Percentiles rank a stretch among this genome's conserved stretches.
phyloP scores from a whole-genome alignment of 1,140 invertebrate genomes.

The Adoxophyes honmai region DNA sequence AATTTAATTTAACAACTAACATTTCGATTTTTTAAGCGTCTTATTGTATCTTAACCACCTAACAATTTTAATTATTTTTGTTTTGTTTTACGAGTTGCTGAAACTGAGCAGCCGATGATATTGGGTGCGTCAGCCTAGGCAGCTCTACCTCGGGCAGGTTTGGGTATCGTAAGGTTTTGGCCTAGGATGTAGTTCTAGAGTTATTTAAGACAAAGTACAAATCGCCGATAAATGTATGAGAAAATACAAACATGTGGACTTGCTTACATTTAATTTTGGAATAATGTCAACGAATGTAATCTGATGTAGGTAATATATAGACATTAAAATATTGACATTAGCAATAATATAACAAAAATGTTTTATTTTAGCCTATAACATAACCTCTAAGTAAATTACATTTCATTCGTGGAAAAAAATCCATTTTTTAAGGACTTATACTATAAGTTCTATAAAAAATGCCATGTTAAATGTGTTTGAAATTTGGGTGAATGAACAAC shows the following conservation, averaged over 20 bases:
- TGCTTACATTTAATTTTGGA: constrained; percentile 67
- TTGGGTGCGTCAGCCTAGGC: background rate
- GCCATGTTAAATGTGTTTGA: constrained; percentile 5
- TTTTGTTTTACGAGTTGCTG: constrained; percentile 30
- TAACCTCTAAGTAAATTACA: no score
- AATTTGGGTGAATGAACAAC: constrained; percentile 11
- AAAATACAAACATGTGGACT: constrained; percentile 55
- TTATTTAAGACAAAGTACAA: constrained; percentile 73
- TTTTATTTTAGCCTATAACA: constrained; percentile 55
- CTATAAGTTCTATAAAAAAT: no score
- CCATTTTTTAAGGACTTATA: no score
- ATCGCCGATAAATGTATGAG: constrained; percentile 59
- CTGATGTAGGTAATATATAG: constrained; percentile 76
- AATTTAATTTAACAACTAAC: constrained; percentile 53
- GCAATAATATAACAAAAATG: constrained; percentile 77
- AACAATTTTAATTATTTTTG: constrained; percentile 41
- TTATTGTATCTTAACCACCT: constrained; percentile 57
- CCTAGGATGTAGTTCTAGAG: constrained; percentile 73
- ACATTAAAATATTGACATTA: constrained; percentile 77
- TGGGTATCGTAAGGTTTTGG: constrained; percentile 77
- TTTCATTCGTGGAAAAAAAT: no score
- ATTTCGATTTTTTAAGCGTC: constrained; percentile 37
- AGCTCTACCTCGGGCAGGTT: constrained; percentile 74
- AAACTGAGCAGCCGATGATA: background rate
- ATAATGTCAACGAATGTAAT: constrained; percentile 78